These are phyloP conservation scores for Acheta domesticus DNA, from an alignment of 2,888 invertebrate species.

Conservation along the genomic window DNA sequence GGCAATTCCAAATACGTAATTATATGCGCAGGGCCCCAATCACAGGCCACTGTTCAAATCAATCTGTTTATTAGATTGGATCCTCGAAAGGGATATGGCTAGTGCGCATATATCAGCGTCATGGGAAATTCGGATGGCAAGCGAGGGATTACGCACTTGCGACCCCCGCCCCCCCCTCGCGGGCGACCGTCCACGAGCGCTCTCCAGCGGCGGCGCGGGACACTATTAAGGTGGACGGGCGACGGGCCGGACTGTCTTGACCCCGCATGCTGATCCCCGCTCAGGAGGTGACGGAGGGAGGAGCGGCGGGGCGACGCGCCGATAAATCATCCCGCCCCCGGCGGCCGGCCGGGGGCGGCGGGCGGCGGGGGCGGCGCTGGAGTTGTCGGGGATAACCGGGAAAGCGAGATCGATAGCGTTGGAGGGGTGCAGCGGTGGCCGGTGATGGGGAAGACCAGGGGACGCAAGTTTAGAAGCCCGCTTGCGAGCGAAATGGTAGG, in stretches of 20 bases:
- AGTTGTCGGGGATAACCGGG: no score
- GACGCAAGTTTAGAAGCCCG: no score
- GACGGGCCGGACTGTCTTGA: background rate
- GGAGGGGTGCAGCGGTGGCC: no score
- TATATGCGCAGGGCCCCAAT: background rate
- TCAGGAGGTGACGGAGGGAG: no score
- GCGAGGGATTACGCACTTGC: background rate
- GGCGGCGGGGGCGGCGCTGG: no score
- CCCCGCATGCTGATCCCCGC: background rate
- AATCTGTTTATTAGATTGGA: background rate
- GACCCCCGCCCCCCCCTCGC: background rate
- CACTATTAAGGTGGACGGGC: slow-evolving; percentile 11
- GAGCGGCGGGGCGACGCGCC: no score
- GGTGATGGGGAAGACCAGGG: no score
- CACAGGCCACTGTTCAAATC: background rate
- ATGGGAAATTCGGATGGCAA: slow-evolving; percentile 9
- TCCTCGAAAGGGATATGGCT: background rate
- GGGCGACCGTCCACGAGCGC: background rate
- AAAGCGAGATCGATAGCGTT: no score
- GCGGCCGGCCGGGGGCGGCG: no score
- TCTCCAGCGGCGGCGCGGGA: background rate
- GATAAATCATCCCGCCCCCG: no score
- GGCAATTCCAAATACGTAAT: no score
- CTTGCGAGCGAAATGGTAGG: no score
- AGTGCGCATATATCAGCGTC: background rate